Evolutionary conservation across 2,888 invertebrate species (phyloP).

Genomic region (Campoplex capitator): DNA sequence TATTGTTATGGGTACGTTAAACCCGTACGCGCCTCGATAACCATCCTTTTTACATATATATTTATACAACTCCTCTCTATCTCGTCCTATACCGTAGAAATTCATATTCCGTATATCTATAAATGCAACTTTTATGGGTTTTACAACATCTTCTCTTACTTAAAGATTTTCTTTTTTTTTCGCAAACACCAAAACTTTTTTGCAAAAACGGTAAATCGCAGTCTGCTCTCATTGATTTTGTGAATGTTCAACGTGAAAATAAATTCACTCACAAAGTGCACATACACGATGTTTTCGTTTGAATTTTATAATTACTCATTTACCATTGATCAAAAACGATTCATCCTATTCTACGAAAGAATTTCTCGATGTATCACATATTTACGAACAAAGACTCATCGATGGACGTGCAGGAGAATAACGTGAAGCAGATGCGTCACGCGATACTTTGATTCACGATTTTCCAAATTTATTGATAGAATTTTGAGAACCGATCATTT

Average conservation of each 20-base stretch:
- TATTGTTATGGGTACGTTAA: constrained; percentile 47
- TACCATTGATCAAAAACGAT: not conserved
- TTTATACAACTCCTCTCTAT: not conserved
- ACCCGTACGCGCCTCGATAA: constrained; percentile 27
- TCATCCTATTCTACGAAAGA: constrained; percentile 1
- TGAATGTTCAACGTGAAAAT: not conserved
- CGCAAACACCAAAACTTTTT: not conserved
- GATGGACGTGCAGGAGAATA: not conserved
- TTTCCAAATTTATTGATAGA: not conserved
- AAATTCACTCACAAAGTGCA: not conserved
- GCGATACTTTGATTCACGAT: not conserved
- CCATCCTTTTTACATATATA: constrained; percentile 19
- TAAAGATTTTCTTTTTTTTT: not conserved
- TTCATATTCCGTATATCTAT: not conserved
- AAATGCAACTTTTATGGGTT: not conserved
- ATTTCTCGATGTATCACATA: not conserved
- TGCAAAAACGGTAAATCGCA: not conserved
- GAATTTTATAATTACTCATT: not conserved
- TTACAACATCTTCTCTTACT: not conserved
- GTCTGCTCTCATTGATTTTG: not conserved
- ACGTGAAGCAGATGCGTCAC: not conserved
- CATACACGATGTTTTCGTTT: not conserved
- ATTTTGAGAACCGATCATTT: no score
- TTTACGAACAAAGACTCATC: constrained; percentile 7
- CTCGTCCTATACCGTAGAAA: not conserved